Evolutionary conservation across 2,797 vertebrate species (phyloP).

Genomic region (Hyperoplus immaculatus): DNA sequence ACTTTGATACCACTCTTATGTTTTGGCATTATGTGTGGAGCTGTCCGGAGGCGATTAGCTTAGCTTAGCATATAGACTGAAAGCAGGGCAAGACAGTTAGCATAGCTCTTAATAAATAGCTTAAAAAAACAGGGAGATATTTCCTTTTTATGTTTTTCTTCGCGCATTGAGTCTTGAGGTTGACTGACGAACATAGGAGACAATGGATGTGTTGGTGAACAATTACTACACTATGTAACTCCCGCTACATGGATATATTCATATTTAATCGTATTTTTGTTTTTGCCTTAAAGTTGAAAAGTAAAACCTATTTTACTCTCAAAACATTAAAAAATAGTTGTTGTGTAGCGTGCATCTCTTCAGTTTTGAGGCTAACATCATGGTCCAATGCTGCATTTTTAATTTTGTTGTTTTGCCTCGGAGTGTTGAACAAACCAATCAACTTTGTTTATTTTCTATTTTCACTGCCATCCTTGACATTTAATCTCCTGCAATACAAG

Average conservation of each 20-base stretch:
- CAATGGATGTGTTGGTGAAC: not conserved
- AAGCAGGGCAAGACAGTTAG: not conserved
- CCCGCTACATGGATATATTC: not conserved
- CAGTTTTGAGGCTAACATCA: conserved; percentile 34
- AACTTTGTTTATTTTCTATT: conserved; percentile 35
- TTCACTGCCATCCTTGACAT: conserved; percentile 39
- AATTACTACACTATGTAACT: not conserved
- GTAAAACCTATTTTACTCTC: not conserved
- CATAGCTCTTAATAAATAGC: not conserved
- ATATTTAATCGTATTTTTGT: not conserved
- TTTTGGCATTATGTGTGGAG: not conserved
- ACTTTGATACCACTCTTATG: not conserved
- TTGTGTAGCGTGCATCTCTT: not conserved
- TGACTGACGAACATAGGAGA: not conserved
- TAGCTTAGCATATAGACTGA: conserved; percentile 35
- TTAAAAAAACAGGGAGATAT: not conserved
- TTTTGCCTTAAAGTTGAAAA: not conserved
- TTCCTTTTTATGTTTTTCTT: too few species aligned
- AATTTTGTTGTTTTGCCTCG: conserved; percentile 43
- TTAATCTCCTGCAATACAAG: conserved; percentile 48
- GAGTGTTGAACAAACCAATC: conserved; percentile 48
- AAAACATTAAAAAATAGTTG: not conserved
- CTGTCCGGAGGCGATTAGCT: not conserved
- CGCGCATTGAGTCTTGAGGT: not conserved
- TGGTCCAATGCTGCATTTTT: conserved; percentile 16